Percentiles rank a stretch among this genome's conserved stretches.
phyloP scores from a whole-genome alignment of 2,888 invertebrate species.

The Meliscaeva auricollis region DNA sequence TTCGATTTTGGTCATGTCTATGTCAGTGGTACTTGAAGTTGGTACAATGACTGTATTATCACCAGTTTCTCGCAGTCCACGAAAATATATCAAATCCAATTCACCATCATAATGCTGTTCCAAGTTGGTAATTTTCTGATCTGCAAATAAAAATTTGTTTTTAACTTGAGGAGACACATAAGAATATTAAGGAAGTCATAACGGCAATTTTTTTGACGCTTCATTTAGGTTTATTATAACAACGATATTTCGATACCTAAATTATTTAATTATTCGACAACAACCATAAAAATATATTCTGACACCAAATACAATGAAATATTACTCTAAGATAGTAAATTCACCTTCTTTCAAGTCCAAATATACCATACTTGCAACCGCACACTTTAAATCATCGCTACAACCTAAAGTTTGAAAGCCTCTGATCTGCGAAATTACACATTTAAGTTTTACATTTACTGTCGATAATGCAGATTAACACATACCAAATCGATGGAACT shows the following conservation, averaged over 20 bases:
- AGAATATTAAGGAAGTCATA: too few species aligned
- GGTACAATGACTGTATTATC: conserved; percentile 78
- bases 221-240: too few species aligned
- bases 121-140: conserved; percentile 56
- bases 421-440: conserved; percentile 54
- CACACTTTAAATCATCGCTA: conserved; percentile 83
- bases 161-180: neutral
- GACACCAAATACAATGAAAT: too few species aligned
- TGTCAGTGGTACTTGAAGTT: conserved; percentile 71
- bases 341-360: conserved; percentile 86
- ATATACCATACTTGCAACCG: conserved; percentile 85
- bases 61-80: conserved; percentile 51
- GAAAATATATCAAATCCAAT: conserved; percentile 78
- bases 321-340: neutral
- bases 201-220: too few species aligned
- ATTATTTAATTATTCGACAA: too few species aligned
- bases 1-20: conserved; percentile 78
- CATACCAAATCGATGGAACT: conserved; percentile 42
- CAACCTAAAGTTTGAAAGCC: conserved; percentile 84
- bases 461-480: conserved; percentile 19
- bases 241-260: too few species aligned
- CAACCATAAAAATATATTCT: too few species aligned
- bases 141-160: neutral
- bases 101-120: conserved; percentile 76
- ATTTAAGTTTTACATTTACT: conserved; percentile 41